Conservation (phyloP, 2,888 invertebrate genomes). For the Trichacis sp. region DNA sequence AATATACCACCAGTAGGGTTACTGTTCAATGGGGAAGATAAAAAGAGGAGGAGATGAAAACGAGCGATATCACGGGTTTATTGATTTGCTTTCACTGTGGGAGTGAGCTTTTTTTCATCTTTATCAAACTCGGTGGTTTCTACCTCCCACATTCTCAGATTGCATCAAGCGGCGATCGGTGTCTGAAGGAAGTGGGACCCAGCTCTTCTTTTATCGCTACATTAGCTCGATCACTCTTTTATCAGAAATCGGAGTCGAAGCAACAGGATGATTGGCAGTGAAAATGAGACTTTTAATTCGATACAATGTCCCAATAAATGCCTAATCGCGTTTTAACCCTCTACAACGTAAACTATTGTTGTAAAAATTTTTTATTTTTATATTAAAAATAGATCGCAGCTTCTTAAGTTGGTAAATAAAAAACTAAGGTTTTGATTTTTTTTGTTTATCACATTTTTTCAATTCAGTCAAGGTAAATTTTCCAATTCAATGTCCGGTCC, state of each 20-base stretch:
- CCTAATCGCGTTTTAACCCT: too few species aligned
- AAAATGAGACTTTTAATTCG: conserved; percentile 7
- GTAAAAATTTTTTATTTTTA: too few species aligned
- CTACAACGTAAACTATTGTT: too few species aligned
- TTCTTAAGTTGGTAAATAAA: too few species aligned
- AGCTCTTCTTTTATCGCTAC: conserved; percentile 32
- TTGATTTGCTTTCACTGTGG: conserved; percentile 61
- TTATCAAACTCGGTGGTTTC: conserved; percentile 37
- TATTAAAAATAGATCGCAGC: too few species aligned
- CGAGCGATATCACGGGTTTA: conserved; percentile 57
- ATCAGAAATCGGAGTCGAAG: conserved; percentile 23
- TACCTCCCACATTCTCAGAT: conserved; percentile 26
- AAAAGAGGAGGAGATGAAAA: conserved; percentile 44
- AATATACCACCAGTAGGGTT: conserved; percentile 26
- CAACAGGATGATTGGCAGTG: conserved; percentile 6
- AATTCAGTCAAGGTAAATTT: too few species aligned
- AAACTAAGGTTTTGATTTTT: too few species aligned
- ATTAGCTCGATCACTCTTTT: conserved; percentile 20
- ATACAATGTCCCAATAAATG: background rate
- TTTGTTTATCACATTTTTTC: too few species aligned
- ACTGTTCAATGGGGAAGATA: conserved; percentile 37
- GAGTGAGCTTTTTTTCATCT: conserved; percentile 52
- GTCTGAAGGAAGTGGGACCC: conserved; percentile 35
- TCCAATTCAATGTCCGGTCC: too few species aligned
- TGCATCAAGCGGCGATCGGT: conserved; percentile 28